These are phyloP conservation scores for Pimpla rufipes DNA, from an alignment of 2,888 invertebrate genomes.

Conservation along the genomic window DNA sequence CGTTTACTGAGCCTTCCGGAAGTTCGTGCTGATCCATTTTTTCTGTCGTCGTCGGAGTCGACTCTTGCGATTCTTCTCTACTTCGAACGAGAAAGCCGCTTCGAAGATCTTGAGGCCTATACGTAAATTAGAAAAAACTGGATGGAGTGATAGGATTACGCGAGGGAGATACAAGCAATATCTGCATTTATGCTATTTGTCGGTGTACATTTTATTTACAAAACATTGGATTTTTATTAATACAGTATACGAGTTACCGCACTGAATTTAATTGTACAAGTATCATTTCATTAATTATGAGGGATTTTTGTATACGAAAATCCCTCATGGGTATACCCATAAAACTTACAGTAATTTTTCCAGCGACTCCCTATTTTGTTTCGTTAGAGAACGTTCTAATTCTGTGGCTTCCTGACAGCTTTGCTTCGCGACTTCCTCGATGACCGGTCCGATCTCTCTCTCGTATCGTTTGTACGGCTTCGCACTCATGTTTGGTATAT, in stretches of 20 bases:
- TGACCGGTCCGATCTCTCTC: slow-evolving; percentile 60
- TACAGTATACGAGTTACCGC: too few relatives aligned
- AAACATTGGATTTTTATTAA: too few relatives aligned
- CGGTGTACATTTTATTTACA: slow-evolving; percentile 43
- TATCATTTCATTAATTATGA: too few relatives aligned
- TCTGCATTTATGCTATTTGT: slow-evolving; percentile 7
- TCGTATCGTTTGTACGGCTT: slow-evolving; percentile 56
- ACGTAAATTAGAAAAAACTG: background rate
- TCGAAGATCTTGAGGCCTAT: slow-evolving; percentile 49
- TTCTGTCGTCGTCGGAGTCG: background rate
- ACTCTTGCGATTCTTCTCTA: slow-evolving; percentile 25
- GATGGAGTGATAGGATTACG: slow-evolving; percentile 16
- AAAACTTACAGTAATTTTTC: slow-evolving; percentile 38
- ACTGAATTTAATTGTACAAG: too few relatives aligned
- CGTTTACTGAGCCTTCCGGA: too few relatives aligned
- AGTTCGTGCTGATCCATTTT: background rate
- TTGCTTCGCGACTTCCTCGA: slow-evolving; percentile 58
- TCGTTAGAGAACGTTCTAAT: slow-evolving; percentile 54
- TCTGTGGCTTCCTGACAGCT: slow-evolving; percentile 57
- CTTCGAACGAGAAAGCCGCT: slow-evolving; percentile 30
- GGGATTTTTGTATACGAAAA: too few relatives aligned
- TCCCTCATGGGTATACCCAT: too few relatives aligned
- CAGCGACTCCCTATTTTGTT: slow-evolving; percentile 49
- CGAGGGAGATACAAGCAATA: slow-evolving; percentile 10
- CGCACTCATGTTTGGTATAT: slow-evolving; percentile 54